phyloP scores from a whole-genome alignment of 1,140 invertebrate genomes.

The Chrysoperla carnea region DNA sequence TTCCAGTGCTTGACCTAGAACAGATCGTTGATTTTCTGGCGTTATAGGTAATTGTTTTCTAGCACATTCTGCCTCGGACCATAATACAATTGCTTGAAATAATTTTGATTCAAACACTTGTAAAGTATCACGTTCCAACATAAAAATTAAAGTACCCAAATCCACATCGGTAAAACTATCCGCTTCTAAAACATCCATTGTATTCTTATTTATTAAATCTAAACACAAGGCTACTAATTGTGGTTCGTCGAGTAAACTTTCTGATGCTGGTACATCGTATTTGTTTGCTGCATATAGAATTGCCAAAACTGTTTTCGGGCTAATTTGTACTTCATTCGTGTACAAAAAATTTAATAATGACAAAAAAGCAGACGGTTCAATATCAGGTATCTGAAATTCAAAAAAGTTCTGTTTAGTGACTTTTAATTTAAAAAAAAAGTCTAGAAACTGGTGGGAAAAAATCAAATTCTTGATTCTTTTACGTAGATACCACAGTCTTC shows the following conservation, averaged over 20 bases:
- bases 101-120: slow-evolving; percentile 66
- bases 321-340: slow-evolving; percentile 69
- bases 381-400: slow-evolving; percentile 72
- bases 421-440: too few relatives aligned
- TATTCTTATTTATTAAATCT: slow-evolving; percentile 74
- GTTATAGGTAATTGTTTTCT: slow-evolving; percentile 42
- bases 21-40: slow-evolving; percentile 50
- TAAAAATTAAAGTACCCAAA: slow-evolving; percentile 58
- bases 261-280: slow-evolving; percentile 66
- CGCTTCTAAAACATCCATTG: slow-evolving; percentile 58
- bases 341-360: slow-evolving; percentile 61
- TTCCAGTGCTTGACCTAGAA: slow-evolving; percentile 47
- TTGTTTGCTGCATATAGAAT: slow-evolving; percentile 77
- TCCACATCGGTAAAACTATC: slow-evolving; percentile 83
- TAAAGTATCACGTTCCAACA: slow-evolving; percentile 68
- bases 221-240: slow-evolving; percentile 60
- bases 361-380: slow-evolving; percentile 61
- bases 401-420: too few relatives aligned
- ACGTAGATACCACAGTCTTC: too few relatives aligned
- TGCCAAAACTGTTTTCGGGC: slow-evolving; percentile 74
- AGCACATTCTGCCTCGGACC: slow-evolving; percentile 65
- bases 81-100: slow-evolving; percentile 52
- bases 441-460: too few relatives aligned
- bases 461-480: too few relatives aligned
- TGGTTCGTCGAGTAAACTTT: slow-evolving; percentile 57